Base-by-base conservation (phyloP, 2,888 invertebrate genomes). In the Punctoribates punctum region DNA sequence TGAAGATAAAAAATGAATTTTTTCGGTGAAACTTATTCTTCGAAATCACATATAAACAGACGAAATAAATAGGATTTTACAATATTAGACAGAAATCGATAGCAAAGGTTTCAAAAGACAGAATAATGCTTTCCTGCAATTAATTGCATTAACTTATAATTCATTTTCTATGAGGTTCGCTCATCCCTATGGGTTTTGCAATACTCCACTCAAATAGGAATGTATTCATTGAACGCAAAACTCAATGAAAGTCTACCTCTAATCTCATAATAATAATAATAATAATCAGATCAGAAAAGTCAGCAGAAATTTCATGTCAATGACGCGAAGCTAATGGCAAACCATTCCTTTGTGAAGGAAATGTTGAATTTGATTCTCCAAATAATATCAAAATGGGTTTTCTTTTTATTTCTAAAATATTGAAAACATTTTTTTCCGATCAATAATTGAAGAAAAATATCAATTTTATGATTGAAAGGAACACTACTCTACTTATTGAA, bases 111-210 rank as follows among this genome's bases (percentile, higher is more conserved):
- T 13, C n/a, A 34, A 65, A 34, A 0, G 65, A 65, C 17, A 34
- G 20, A 65, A 65, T 65, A 38, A 65, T 65, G 23, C 46, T 46
- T 46, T 46, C 46, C 9, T 23, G 70, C 70, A 70, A 70, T 70
- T 70, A 70, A 70, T 70, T 70, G 70, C 46, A 70, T 70, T 70
- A 70, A 70, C 70, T 38, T 70, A 70, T 70, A 38, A 70, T 46
- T 70, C 70, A 70, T 70, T 70, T 70, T n/a, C 70, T 42, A 70
- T 70, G 46, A 70, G 70, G 42, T 38, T 6, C 51, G 4, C 51
- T n/a, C 70, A 70, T 70, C 70, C 70, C 70, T 42, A 51, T 70
- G 70, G 70, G 70, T 70, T 70, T 70, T 11, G 6, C 34, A 25
- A 70, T 46, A 46, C 13, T 38, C 57, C 9, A 29, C 9, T 60